Conservation (phyloP, 2,113 vertebrate species). For the Zonotrichia leucophrys region DNA sequence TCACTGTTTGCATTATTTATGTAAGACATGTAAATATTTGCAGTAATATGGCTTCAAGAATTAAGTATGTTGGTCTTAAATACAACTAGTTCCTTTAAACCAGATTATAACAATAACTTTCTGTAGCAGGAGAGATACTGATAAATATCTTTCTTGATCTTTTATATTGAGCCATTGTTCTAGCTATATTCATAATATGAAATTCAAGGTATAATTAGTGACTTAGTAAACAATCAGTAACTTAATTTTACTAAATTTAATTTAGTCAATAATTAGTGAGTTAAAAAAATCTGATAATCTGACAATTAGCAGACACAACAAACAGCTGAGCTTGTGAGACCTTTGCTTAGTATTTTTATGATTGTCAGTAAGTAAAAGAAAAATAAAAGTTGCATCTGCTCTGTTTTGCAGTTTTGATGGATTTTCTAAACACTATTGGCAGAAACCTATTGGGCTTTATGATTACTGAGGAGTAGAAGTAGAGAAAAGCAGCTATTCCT, state of each 20-base stretch:
- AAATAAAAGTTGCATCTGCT: not conserved
- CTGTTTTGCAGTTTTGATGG: not conserved
- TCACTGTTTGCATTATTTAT: not conserved
- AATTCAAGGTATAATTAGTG: not conserved
- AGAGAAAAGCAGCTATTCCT: not conserved
- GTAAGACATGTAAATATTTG: not conserved
- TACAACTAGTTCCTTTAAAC: not conserved
- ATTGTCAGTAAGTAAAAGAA: not conserved
- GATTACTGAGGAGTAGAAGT: not conserved
- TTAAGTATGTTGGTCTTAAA: not conserved
- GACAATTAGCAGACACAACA: not conserved
- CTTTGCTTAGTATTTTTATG: not conserved
- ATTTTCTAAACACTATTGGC: not conserved
- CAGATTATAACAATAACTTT: not conserved
- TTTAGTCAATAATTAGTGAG: not conserved
- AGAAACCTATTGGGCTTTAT: not conserved
- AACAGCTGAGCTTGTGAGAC: not conserved
- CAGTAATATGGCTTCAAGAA: not conserved
- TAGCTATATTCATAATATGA: not conserved
- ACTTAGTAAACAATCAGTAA: not conserved
- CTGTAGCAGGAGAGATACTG: not conserved
- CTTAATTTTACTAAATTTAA: not conserved
- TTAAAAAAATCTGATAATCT: not conserved
- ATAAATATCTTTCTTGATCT: fast-evolving
- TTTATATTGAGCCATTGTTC: not conserved